These are phyloP conservation scores for Parnassius orleans DNA, from an alignment of 2,888 invertebrate species.

Conservation along the genomic window DNA sequence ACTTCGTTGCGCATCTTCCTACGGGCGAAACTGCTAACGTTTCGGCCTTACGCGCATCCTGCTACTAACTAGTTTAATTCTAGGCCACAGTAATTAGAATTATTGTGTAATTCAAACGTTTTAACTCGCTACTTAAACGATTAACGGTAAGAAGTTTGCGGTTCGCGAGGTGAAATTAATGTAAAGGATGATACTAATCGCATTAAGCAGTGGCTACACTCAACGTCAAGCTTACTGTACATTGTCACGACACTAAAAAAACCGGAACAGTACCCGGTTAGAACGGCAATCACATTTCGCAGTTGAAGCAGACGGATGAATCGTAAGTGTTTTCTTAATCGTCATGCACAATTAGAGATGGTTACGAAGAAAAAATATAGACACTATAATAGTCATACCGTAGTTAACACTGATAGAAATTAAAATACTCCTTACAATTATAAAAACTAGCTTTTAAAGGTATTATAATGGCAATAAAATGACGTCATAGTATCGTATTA, in stretches of 20 bases:
- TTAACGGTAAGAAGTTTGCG: slow-evolving; percentile 15
- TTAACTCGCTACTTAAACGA: slow-evolving; percentile 17
- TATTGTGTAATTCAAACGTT: slow-evolving; percentile 32
- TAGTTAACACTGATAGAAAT: no score
- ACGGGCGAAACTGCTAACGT: slow-evolving; percentile 35
- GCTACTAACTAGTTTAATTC: slow-evolving; percentile 36
- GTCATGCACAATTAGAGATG: background rate
- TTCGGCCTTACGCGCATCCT: slow-evolving; percentile 41
- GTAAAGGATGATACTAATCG: slow-evolving; percentile 13
- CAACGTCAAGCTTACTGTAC: background rate
- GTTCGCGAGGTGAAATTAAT: background rate
- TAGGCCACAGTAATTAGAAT: slow-evolving; percentile 41
- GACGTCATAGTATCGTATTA: no score
- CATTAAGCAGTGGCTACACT: slow-evolving; percentile 6
- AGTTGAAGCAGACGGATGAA: background rate
- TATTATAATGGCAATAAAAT: no score
- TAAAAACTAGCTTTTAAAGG: no score
- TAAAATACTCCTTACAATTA: no score
- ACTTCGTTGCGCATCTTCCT: slow-evolving; percentile 41
- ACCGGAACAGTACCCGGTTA: background rate
- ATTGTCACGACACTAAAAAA: background rate
- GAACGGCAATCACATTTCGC: background rate
- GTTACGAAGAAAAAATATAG: background rate
- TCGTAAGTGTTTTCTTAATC: background rate
- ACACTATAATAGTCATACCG: background rate